Evolutionary conservation across 2,113 vertebrate genomes (phyloP), one percentile per base, ranked within the genome.

Genomic region (Tyrannus savana): DNA sequence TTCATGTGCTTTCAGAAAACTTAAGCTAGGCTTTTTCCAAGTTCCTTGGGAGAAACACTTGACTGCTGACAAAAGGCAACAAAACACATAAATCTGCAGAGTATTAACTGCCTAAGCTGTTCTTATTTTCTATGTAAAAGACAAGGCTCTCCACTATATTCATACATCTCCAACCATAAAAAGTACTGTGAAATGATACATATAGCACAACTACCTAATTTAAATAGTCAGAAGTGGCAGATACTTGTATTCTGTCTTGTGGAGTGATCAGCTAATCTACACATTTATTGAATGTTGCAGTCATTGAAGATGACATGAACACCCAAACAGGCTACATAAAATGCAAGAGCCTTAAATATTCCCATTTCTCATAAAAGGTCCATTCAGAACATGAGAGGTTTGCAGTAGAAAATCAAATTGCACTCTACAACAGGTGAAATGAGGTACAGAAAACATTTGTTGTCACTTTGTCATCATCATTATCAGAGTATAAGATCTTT

Each of bases 401-500:
- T 94, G 37, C 14, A 66, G 19, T 1, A 71, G 13, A 73, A 49
- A 60, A 62, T 73, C 64, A 19, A 87, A 63, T 22, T 64, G 10
- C 15, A 37, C 8, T 30, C 12, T 49, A 46, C 59, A 91, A 94
- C 73, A 30, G 53, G 19, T 59, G 27, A 33, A 59, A 53, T 13
- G 28, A 74, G 0, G 3, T 41, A 64, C 5, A 67, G n/a, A 59
- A 81, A 87, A 87, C 0, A 1, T 12, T 6, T 42, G 0, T 0
- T 67, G 10, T 63, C 23, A 31, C 75, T 89, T 86, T 89, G 12
- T 86, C 22, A 49, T 80, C 24, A 71, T 7, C 2, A 1, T 13
- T 78, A 46, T 18, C 19, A 83, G 14, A 72, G 9, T 50, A 41
- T 64, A 53, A n/a, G 42, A 28, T 53, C 68, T 81, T 81, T 27